Evolutionary conservation across 1,140 invertebrate species (phyloP).

Genomic region (Goniozus legneri): DNA sequence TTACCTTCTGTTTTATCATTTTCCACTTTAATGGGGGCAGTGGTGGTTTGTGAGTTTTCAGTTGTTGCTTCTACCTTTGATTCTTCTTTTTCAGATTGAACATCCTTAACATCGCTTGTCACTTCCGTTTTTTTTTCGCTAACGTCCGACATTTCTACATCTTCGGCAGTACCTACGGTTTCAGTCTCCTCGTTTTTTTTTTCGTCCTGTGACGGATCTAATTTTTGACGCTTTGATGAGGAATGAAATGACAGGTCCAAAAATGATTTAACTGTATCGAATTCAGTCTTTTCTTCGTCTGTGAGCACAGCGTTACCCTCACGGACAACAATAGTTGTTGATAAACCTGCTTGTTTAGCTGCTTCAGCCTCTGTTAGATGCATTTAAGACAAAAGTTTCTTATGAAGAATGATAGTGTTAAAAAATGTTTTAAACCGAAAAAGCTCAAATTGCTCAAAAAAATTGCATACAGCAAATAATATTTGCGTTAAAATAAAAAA

Average conservation of each 20-base stretch:
- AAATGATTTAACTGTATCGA: slow-evolving; percentile 60
- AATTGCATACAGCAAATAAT: slow-evolving; percentile 2
- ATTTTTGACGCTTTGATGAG: slow-evolving; percentile 43
- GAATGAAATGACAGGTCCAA: slow-evolving; percentile 49
- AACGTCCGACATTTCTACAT: slow-evolving; percentile 28
- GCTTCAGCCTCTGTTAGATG: slow-evolving; percentile 71
- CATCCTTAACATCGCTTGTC: too few species aligned
- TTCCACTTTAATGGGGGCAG: not conserved
- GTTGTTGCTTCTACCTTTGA: slow-evolving; percentile 13
- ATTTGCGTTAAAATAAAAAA: slow-evolving; percentile 8
- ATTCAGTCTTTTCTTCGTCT: slow-evolving; percentile 60
- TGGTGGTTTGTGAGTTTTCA: slow-evolving; percentile 1
- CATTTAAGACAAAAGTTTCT: not conserved
- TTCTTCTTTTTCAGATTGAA: slow-evolving; percentile 13
- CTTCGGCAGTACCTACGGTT: slow-evolving; percentile 41
- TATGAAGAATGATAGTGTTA: not conserved
- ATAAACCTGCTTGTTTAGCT: slow-evolving; percentile 70
- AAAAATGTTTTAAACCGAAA: not conserved
- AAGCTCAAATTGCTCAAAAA: not conserved
- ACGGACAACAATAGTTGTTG: slow-evolving; percentile 65
- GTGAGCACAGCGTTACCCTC: slow-evolving; percentile 72
- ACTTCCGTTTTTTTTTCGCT: slow-evolving; percentile 21
- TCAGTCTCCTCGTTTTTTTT: slow-evolving; percentile 31
- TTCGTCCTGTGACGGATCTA: slow-evolving; percentile 28
- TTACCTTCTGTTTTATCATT: slow-evolving; percentile 12